phyloP scores from a whole-genome alignment of 2,113 vertebrate species.

The Microcebus ravelobensis region DNA sequence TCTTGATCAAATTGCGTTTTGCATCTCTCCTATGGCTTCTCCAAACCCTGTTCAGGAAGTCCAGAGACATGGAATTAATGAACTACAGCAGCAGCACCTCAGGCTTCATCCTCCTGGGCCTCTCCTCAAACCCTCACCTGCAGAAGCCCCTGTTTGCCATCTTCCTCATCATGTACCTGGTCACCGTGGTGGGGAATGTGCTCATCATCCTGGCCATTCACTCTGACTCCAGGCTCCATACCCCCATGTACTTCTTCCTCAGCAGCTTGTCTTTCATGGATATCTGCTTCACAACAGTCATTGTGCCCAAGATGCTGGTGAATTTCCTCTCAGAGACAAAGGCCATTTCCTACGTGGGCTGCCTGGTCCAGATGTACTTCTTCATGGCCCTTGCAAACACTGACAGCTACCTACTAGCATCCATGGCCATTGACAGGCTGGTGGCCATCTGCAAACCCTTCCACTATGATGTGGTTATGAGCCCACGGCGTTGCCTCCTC shows the following conservation, averaged over 20 bases:
- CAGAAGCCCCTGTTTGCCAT: slow-evolving; percentile 58
- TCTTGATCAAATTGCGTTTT: neutral
- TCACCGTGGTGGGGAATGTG: slow-evolving; percentile 16
- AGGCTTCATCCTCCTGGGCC: slow-evolving; percentile 63
- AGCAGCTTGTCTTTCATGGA: slow-evolving; percentile 75
- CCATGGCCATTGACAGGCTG: slow-evolving; percentile 71
- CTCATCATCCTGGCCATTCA: slow-evolving; percentile 53
- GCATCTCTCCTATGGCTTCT: neutral
- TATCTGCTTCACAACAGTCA: slow-evolving; percentile 69
- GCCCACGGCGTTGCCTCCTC: neutral
- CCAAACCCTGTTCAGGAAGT: neutral
- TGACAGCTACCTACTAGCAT: slow-evolving; percentile 75
- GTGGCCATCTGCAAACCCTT: slow-evolving; percentile 76
- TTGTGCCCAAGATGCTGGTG: slow-evolving; percentile 68
- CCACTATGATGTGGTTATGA: slow-evolving; percentile 62
- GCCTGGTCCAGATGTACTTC: slow-evolving; percentile 75
- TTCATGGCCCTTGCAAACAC: slow-evolving; percentile 66
- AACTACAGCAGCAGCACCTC: slow-evolving; percentile 47
- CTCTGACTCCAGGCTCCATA: slow-evolving; percentile 50
- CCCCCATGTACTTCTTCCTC: slow-evolving; percentile 74
- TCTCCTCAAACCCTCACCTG: slow-evolving; percentile 66
- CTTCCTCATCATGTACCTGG: slow-evolving; percentile 55
- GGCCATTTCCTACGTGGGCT: slow-evolving; percentile 51
- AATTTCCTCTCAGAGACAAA: slow-evolving; percentile 68
- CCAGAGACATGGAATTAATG: slow-evolving; percentile 23